Conservation (phyloP, 2,888 invertebrate genomes). For the Furcula furcula region DNA sequence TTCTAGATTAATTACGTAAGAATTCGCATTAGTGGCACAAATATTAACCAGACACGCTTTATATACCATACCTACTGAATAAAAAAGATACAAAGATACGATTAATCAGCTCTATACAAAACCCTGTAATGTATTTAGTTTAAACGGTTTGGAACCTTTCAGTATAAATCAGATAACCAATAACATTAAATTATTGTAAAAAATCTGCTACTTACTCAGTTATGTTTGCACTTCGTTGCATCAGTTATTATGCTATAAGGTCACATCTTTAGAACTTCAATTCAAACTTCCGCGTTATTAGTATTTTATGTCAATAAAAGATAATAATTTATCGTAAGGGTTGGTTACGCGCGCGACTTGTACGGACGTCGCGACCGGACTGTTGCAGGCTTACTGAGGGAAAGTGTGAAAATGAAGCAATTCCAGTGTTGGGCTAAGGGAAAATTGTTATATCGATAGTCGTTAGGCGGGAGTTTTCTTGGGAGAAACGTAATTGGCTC, state of each 20-base stretch:
- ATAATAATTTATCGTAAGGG: slow-evolving; percentile 11
- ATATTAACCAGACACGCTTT: too few species aligned
- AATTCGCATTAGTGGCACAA: too few species aligned
- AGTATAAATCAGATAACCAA: slow-evolving; percentile 2
- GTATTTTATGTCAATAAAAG: slow-evolving; percentile 21
- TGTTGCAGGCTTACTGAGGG: slow-evolving; percentile 54
- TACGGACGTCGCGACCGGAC: slow-evolving; percentile 30
- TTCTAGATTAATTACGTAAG: too few species aligned
- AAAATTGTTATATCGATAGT: slow-evolving; percentile 35
- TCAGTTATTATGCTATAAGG: slow-evolving; percentile 6
- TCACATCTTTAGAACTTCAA: slow-evolving; percentile 22
- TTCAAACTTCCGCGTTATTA: slow-evolving; percentile 24
- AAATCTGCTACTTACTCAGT: slow-evolving; percentile 16
- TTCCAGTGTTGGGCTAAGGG: slow-evolving; percentile 41
- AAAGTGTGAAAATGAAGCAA: slow-evolving; percentile 59
- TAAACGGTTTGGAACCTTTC: not conserved
- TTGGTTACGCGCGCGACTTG: slow-evolving; percentile 14
- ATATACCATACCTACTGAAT: too few species aligned
- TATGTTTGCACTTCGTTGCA: slow-evolving; percentile 15
- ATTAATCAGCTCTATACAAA: too few species aligned
- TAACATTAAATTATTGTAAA: not conserved
- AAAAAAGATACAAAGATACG: too few species aligned
- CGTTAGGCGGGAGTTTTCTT: too few species aligned
- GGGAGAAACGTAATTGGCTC: too few species aligned
- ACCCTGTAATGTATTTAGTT: not conserved